Evolutionary conservation across 2,113 vertebrate genomes (phyloP), one percentile per base, ranked within the genome.

Genomic region (Bettongia penicillata): DNA sequence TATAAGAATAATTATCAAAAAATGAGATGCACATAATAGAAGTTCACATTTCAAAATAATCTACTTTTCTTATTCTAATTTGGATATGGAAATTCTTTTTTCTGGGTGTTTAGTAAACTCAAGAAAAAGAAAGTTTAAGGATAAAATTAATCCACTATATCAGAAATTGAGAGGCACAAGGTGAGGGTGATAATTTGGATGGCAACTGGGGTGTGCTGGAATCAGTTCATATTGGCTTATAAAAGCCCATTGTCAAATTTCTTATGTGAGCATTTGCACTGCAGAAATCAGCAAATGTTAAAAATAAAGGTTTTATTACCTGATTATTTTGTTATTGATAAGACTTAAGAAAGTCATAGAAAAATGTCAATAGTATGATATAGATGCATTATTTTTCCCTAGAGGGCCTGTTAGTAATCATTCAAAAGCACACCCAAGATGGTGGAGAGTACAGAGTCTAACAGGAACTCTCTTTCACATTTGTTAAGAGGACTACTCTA

Each of bases 131-230:
- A 68, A 16, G 12, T 68, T 68, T 37, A 68, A 68, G 61, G 37
- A 68, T 77, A 57, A 94, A 43, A 50, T 26, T 90, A 43, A 19
- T 6, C 89, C 10, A 89, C 43, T 57, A 24, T 53, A 93, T 53
- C 51, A 95, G 68, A 89, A 93, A 26, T 47, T 53, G 49, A 90
- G 53, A 95, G 91, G 91, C 0, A 90, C 23, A 68, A 55, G 89
- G 28, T 14, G 7, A 91, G 16, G 61, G 10, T 37, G 61, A 3
- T 61, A 10, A 25, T 3, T 61, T 10, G 2, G 28, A 28, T 11
- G 10, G 57, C 14, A 3, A 37, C 61, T 68, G 28, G 43, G 90
- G 51, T 16, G 5, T n/a, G 3, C 0, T 3, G 1, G 9, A 14
- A 50, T 8, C 55, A 68, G 4, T 0, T 68, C 61, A 68, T 37